phyloP scores from a whole-genome alignment of 2,888 invertebrate genomes.

The Pediacus dermestoides region DNA sequence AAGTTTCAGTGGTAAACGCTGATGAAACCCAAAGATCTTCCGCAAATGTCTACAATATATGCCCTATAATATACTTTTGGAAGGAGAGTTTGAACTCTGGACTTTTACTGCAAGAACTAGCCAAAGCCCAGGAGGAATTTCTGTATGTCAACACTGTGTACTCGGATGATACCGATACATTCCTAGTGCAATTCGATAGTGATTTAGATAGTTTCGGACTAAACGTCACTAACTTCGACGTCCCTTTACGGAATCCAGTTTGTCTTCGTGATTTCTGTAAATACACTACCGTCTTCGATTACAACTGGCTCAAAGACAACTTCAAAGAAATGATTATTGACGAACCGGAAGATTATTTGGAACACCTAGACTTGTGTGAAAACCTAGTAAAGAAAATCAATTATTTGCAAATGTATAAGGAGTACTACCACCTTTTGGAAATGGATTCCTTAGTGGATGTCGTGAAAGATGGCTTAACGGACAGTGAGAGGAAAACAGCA shows the following conservation, averaged over 20 bases:
- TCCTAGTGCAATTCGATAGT: constrained; percentile 31
- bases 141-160: constrained; percentile 25
- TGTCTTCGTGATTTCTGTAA: constrained; percentile 38
- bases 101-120: constrained; percentile 31
- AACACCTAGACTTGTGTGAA: constrained; percentile 20
- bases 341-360: constrained; percentile 8
- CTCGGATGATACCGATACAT: constrained; percentile 31
- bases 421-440: constrained; percentile 25
- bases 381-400: constrained; percentile 24
- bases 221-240: constrained; percentile 27
- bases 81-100: constrained; percentile 30
- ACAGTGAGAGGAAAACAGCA: constrained; percentile 10
- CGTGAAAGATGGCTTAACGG: constrained; percentile 1
- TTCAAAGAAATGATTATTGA: neutral
- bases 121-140: constrained; percentile 26
- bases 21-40: no score
- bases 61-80: constrained; percentile 28
- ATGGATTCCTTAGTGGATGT: constrained; percentile 10
- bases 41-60: constrained; percentile 18
- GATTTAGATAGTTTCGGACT: constrained; percentile 34
- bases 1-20: neutral
- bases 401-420: constrained; percentile 22
- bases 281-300: constrained; percentile 26
- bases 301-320: constrained; percentile 26
- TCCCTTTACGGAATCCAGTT: constrained; percentile 30